Evolutionary conservation across 2,797 vertebrate species (phyloP), one percentile per base, ranked within the genome.

Genomic region (Xiphophorus birchmanni): DNA sequence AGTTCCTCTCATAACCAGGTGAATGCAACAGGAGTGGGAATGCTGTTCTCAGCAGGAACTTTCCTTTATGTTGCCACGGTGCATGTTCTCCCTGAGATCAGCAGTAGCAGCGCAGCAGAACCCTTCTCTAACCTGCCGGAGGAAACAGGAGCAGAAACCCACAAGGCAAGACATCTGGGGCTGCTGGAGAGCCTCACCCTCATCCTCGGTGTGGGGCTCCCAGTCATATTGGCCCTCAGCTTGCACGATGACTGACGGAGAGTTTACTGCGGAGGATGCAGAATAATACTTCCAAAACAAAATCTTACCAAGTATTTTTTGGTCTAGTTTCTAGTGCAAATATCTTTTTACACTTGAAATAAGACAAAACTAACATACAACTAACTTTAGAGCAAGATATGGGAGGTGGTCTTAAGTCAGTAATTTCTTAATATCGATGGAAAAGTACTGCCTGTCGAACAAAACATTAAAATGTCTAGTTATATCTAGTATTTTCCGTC

Each of bases 11-110:
- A 95, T 80, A 86, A 86, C 72, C 92, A 91, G 40, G 92, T 96
- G 81, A 87, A 60, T 50, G 91, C 94, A 0, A 95, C 93, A 0
- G 95, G 95, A 32, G 93, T 95, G 9, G 94, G 95, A 6, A 93
- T 96, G 93, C 92, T 97, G 75, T 96, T 96, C 91, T 97, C 95
- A 0, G 95, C 93, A 0, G 92, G 95, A 82, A 96, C 95, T 0
- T 97, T 95, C 79, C 92, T 96, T 23, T 97, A 96, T 4, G 94
- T 95, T 74, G 95, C 94, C 42, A 94, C 94, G 0, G 91, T 95
- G 54, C 93, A 94, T 15, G 93, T 96, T 26, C 93, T 96, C 11
- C 94, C 96, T 4, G 95, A 95, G 89, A 88, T 96, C 84, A 95
- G 93, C 90, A 86, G 80, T 73, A 90, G 90, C 60, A 80, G 76